These are phyloP conservation scores for Aplidium turbinatum DNA, from an alignment of 23 tunicate genomes.

Conservation along the genomic window DNA sequence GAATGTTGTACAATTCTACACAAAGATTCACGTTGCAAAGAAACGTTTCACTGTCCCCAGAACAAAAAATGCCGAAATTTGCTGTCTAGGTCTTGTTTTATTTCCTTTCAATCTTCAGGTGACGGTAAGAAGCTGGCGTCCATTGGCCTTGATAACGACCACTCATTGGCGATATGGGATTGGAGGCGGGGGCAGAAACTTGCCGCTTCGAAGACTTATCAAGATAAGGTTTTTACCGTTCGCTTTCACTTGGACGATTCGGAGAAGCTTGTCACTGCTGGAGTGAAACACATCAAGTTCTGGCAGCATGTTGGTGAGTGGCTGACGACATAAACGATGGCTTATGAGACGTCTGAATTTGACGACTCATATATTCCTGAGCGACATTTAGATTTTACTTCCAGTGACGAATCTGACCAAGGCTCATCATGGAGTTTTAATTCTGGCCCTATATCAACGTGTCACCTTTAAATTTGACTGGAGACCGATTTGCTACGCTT, in stretches of 20 bases:
- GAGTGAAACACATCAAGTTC: slow-evolving; percentile 95
- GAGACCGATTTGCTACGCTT: too few species aligned
- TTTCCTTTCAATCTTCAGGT: slow-evolving; percentile 11
- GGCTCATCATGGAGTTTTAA: too few species aligned
- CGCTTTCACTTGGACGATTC: slow-evolving; percentile 47
- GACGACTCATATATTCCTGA: too few species aligned
- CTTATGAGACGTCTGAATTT: too few species aligned
- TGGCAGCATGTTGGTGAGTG: slow-evolving; percentile 88
- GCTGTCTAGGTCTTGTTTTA: background rate
- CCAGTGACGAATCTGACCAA: too few species aligned
- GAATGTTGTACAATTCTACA: too few species aligned
- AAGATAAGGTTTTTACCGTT: slow-evolving; percentile 84
- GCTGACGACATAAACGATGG: too few species aligned
- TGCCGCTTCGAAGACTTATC: slow-evolving; percentile 76
- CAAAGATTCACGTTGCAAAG: too few species aligned
- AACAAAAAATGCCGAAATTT: background rate
- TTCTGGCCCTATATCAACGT: too few species aligned
- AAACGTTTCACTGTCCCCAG: too few species aligned
- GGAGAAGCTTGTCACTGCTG: slow-evolving; percentile 75
- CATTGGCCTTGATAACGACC: slow-evolving; percentile 94
- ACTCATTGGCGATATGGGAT: slow-evolving; percentile 95
- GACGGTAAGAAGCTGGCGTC: slow-evolving; percentile 93
- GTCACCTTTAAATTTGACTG: too few species aligned
- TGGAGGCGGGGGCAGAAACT: slow-evolving; percentile 90
- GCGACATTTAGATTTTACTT: too few species aligned